phyloP scores from a whole-genome alignment of 2,797 vertebrate species.

The Chromis chromis region DNA sequence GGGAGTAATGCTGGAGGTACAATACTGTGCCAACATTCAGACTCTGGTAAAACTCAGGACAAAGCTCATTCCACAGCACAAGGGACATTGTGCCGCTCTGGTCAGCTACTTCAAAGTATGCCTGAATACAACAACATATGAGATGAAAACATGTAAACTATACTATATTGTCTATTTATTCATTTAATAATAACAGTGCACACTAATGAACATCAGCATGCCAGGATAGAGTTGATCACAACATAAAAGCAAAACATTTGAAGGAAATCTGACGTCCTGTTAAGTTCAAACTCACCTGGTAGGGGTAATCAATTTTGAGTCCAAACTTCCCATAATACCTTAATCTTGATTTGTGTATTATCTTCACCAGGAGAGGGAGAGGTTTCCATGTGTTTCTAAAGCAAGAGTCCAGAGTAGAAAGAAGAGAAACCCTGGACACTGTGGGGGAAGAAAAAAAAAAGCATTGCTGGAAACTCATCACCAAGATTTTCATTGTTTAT shows the following conservation, averaged over 20 bases:
- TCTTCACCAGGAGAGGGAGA: conserved; percentile 89
- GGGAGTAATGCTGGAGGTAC: conserved; percentile 88
- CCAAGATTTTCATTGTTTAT: conserved; percentile 1
- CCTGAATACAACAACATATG: conserved; percentile 75
- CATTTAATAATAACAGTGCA: too few relatives aligned
- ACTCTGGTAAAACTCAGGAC: conserved; percentile 91
- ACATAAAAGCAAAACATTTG: too few relatives aligned
- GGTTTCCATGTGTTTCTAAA: conserved; percentile 74
- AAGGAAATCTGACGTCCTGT: too few relatives aligned
- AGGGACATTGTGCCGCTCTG: conserved; percentile 91
- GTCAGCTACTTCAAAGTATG: conserved; percentile 94
- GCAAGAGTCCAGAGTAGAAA: conserved; percentile 85
- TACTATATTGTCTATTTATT: too few relatives aligned
- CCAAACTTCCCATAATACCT: conserved; percentile 91
- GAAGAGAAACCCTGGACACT: conserved; percentile 87
- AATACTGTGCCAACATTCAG: conserved; percentile 89
- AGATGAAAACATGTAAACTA: neutral
- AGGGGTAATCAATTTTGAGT: conserved; percentile 88
- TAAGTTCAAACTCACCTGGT: conserved; percentile 85
- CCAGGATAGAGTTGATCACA: too few relatives aligned
- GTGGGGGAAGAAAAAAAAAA: conserved; percentile 21
- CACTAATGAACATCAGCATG: too few relatives aligned
- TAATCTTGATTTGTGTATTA: conserved; percentile 92
- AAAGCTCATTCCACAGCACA: conserved; percentile 93
- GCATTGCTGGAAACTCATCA: neutral